Evolutionary conservation across 2,113 vertebrate genomes (phyloP).

Genomic region (Megatriorchis doriae): DNA sequence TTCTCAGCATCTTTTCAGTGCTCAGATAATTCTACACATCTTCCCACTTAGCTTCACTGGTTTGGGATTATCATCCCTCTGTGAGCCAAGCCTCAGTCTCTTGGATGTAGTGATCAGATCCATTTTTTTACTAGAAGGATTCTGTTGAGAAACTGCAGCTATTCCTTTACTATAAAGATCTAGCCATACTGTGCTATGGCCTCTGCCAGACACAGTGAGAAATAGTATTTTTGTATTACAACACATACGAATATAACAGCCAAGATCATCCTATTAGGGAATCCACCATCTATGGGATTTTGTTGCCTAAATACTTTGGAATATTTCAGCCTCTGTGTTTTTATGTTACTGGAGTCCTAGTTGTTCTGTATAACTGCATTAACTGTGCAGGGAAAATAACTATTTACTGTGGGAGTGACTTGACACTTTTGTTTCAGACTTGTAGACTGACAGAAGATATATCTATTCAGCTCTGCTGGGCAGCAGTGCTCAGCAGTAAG

Average conservation of each 20-base stretch:
- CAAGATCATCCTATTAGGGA: background rate
- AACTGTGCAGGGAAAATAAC: background rate
- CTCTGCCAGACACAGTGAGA: background rate
- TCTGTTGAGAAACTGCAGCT: background rate
- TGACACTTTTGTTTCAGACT: background rate
- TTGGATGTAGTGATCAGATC: background rate
- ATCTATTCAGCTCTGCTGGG: slow-evolving; percentile 21
- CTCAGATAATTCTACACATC: background rate
- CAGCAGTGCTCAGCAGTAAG: slow-evolving; percentile 6
- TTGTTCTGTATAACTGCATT: background rate
- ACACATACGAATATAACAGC: background rate
- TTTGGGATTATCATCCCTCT: background rate
- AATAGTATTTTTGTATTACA: background rate
- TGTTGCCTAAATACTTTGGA: background rate
- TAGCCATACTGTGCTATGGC: background rate
- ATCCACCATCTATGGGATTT: background rate
- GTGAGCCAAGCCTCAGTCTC: background rate
- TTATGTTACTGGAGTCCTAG: background rate
- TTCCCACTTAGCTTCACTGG: background rate
- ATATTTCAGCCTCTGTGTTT: background rate
- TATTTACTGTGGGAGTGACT: background rate
- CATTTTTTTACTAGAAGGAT: background rate
- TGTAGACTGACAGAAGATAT: slow-evolving; percentile 16
- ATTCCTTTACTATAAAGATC: background rate
- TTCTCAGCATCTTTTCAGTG: background rate